Percentiles rank a stretch among this genome's conserved stretches.
phyloP scores from a whole-genome alignment of 2,888 invertebrate genomes.

The Volucella inanis region DNA sequence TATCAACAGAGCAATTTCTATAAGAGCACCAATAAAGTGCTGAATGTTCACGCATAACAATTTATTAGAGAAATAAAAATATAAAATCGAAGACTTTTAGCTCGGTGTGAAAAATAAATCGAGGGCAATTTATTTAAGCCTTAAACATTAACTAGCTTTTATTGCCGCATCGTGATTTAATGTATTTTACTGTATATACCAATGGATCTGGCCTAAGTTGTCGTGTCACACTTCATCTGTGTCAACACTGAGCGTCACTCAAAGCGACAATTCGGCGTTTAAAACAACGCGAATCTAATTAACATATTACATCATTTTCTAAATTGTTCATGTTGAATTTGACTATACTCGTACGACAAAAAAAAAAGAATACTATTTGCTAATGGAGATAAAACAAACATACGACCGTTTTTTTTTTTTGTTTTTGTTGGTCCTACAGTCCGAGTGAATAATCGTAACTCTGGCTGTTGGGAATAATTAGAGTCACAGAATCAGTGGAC shows the following conservation, averaged over 20 bases:
- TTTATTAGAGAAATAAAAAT: conserved; percentile 13
- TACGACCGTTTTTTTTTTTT: neutral
- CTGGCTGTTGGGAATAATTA: conserved; percentile 54
- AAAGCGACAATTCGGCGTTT: neutral
- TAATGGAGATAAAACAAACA: conserved; percentile 40
- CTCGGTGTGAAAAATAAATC: conserved; percentile 22
- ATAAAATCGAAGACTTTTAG: neutral
- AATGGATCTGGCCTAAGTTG: neutral
- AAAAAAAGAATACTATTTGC: conserved; percentile 3
- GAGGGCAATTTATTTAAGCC: conserved; percentile 40
- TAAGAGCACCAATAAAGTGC: neutral
- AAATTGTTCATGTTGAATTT: conserved; percentile 19
- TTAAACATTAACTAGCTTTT: conserved; percentile 32
- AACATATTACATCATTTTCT: conserved; percentile 41
- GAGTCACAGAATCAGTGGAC: conserved; percentile 37
- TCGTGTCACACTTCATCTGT: conserved; percentile 33
- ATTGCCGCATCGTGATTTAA: conserved; percentile 50
- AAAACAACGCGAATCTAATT: conserved; percentile 17
- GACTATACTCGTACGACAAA: neutral
- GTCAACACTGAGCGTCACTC: conserved; percentile 30
- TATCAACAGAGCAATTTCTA: conserved; percentile 6
- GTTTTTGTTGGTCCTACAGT: neutral
- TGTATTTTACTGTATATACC: conserved; percentile 22
- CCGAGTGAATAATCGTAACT: conserved; percentile 20
- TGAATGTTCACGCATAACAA: neutral